Percentiles rank a stretch among this genome's conserved stretches.
phyloP scores from a whole-genome alignment of 1,140 invertebrate genomes.

The Colletes gigas region DNA sequence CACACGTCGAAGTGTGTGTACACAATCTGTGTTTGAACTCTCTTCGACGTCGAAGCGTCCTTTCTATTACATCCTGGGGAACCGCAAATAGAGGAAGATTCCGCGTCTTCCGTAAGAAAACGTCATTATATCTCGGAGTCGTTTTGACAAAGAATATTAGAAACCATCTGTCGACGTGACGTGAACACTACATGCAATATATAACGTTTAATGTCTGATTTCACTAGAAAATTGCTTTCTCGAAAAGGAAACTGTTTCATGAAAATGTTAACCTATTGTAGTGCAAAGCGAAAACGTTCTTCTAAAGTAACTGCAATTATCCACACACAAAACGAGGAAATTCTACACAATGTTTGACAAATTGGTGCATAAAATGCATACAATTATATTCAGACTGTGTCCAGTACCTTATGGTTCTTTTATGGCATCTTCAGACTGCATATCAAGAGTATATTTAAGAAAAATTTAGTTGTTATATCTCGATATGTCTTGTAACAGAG shows the following conservation, averaged over 20 bases:
- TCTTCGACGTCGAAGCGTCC: not conserved
- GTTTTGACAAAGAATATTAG: not conserved
- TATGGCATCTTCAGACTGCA: too few species aligned
- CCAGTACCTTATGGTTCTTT: too few species aligned
- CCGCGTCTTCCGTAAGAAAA: not conserved
- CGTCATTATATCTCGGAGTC: not conserved
- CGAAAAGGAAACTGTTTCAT: not conserved
- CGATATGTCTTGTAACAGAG: too few species aligned
- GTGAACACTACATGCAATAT: not conserved
- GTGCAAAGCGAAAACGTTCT: not conserved
- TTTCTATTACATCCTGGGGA: not conserved
- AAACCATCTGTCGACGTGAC: not conserved
- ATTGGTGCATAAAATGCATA: too few species aligned
- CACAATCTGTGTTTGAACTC: conserved; percentile 12
- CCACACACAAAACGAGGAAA: not conserved
- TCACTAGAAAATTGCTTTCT: not conserved
- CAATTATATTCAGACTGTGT: too few species aligned
- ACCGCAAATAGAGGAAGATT: conserved; percentile 18
- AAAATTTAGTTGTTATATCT: too few species aligned
- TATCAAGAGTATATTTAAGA: too few species aligned
- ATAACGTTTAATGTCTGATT: not conserved
- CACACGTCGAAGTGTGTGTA: not conserved
- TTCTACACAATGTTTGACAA: not conserved
- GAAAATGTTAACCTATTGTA: not conserved
- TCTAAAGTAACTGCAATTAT: not conserved